Base-by-base conservation (phyloP, 2,888 invertebrate species). In the Lepeophtheirus nordmannii region DNA sequence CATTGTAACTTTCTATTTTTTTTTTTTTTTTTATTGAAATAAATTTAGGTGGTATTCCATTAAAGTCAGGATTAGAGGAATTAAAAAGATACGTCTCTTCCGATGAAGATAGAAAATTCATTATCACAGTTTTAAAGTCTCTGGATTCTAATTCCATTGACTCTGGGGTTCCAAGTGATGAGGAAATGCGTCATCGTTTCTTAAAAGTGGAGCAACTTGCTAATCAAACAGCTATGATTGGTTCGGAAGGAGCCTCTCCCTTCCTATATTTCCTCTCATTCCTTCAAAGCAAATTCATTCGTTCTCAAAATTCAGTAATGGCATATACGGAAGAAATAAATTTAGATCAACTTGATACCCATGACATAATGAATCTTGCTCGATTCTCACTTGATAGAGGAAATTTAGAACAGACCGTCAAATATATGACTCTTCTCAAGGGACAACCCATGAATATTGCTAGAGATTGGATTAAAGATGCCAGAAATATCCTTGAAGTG, bases 401-500 rank as follows among this genome's bases (percentile, higher is more conserved):
- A n/a, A 87, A 96, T 74, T 80, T 96, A 70, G 83, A 85, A 65
- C 83, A 84, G 75, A 87, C 93, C 0, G 77, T 96, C 11, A 83
- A 85, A 67, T 93, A 91, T 76, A 86, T 90, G 80, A 86, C 86
- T 73, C 81, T 91, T 37, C 78, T 97, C 68, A 80, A 84, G 72
- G 96, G 96, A n/a, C 92, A 92, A 41, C 84, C 97, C 0, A 81
- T 86, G 3, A 81, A 82, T 65, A 84, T 93, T 1, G 89, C 94
- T 0, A 76, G 79, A 57, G 85, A 89, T 69, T 97, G 96, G 96
- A 82, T 89, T 74, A 81, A 84, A 67, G 91, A 90, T 72, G 83
- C 89, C 0, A 81, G 85, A 66, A 81, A 87, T 62, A 82, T 88
- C 70, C 78, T 96, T 69, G 94, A 94, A 78, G 87, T 90, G 11